Base-by-base conservation (phyloP, 2,113 vertebrate genomes). In the Puffinus mauretanicus region DNA sequence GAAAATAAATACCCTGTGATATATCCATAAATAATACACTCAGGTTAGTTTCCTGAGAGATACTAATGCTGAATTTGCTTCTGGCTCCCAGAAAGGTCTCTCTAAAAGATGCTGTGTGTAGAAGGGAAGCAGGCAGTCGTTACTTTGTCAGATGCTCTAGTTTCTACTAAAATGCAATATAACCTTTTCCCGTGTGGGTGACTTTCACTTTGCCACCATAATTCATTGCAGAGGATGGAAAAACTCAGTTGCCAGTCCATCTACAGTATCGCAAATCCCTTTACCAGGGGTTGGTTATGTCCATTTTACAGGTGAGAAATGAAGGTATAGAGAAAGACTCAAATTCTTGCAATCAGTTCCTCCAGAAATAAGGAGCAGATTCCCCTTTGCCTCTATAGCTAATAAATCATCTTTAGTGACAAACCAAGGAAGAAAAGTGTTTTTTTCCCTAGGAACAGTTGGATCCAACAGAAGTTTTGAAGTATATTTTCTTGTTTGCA, bases 1-100 rank as follows among this genome's bases (percentile, higher is more conserved):
- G 77, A 93, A 97, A 93, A 94, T 80, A 96, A 97, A 94, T 36
- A 82, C 54, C 84, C 73, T 29, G 57, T 4, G 24, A 86, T 92
- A 62, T 18, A 85, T 36, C 70, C 7, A 22, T 44, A 29, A 80
- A 86, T 75, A 62, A 62, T 69, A 82, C 77, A 62, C 93, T 87
- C 62, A 67, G n/a, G 54, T 86, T 94, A 73, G 62, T 71, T 82
- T 90, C 81, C 87, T 67, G 70, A 91, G 93, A 58, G 66, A 29
- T 40, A 12, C n/a, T 20, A 8, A 52, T 12, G 61, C 57, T 36
- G 75, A 66, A 47, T 64, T 13, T 73, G 73, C 60, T 49, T 32
- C 71, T 88, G 82, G 73, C 55, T 88, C 82, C 30, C 51, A 40
- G 75, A 32, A 64, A 69, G 49, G 57, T 52, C 60, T 69, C 57